Conservation (phyloP, 2,113 vertebrate species). For the Acanthochromis polyacanthus region DNA sequence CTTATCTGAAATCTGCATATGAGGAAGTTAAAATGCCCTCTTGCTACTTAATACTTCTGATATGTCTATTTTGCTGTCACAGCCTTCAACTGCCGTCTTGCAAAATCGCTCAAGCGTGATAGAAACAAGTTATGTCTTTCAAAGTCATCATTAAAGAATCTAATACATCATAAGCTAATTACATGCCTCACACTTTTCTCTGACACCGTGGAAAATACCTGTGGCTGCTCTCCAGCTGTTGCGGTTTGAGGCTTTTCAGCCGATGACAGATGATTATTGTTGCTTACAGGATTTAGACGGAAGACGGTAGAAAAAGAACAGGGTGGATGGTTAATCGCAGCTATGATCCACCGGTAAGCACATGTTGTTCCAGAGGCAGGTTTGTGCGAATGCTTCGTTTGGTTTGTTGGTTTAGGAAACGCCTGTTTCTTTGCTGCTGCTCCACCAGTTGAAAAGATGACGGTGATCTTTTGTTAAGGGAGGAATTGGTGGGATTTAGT, state of each 20-base stretch:
- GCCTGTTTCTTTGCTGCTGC: slow-evolving; percentile 36
- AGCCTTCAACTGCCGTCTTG: background rate
- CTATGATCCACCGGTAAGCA: background rate
- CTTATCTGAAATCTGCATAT: background rate
- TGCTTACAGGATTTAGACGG: slow-evolving; percentile 2
- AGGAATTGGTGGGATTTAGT: too few relatives aligned
- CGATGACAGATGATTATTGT: slow-evolving; percentile 51
- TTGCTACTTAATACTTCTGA: slow-evolving; percentile 5
- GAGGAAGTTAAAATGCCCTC: slow-evolving; percentile 1
- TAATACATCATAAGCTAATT: slow-evolving; percentile 52
- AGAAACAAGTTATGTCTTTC: slow-evolving; percentile 11
- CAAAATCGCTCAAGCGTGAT: slow-evolving; percentile 23
- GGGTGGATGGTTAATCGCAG: slow-evolving; percentile 20
- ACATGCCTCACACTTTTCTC: slow-evolving; percentile 25
- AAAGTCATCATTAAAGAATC: slow-evolving; percentile 55
- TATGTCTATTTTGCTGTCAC: background rate
- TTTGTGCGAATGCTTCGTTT: slow-evolving; percentile 23
- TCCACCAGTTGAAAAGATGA: slow-evolving; percentile 35
- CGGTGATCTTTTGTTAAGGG: slow-evolving; percentile 39
- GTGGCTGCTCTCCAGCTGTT: slow-evolving; percentile 48
- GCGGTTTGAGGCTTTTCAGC: slow-evolving; percentile 35
- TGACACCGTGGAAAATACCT: slow-evolving; percentile 55
- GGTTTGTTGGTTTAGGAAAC: slow-evolving; percentile 53
- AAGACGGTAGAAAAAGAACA: slow-evolving; percentile 21
- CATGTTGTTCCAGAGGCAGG: slow-evolving; percentile 34